phyloP scores from a whole-genome alignment of 2,888 invertebrate species.

The Opisthograptis luteolata region DNA sequence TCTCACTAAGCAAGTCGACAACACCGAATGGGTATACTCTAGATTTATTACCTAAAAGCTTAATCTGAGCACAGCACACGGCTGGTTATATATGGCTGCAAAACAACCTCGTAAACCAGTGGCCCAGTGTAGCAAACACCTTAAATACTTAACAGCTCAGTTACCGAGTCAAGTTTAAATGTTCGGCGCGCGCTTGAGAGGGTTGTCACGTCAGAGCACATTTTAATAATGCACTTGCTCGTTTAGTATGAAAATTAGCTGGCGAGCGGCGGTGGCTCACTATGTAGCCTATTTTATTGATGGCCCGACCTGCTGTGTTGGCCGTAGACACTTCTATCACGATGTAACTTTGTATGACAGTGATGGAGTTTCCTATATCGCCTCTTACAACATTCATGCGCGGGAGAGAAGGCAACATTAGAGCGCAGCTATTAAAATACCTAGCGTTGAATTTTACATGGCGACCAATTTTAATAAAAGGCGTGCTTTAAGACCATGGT shows the following conservation, averaged over 20 bases:
- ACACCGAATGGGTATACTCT: conserved; percentile 11
- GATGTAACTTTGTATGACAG: not conserved
- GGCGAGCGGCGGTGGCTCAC: conserved; percentile 56
- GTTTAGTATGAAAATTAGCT: conserved; percentile 83
- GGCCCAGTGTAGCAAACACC: conserved; percentile 58
- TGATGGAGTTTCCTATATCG: not conserved
- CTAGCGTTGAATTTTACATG: too few species aligned
- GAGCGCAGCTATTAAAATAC: not conserved
- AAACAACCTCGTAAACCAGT: conserved; percentile 51
- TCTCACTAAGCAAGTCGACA: conserved; percentile 11
- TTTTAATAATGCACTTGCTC: conserved; percentile 82
- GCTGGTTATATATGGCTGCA: conserved; percentile 38
- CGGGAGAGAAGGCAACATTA: too few species aligned
- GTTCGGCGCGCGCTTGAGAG: conserved; percentile 60
- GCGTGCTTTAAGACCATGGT: too few species aligned
- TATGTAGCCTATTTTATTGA: conserved; percentile 68
- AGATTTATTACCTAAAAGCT: conserved; percentile 35
- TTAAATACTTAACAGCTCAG: conserved; percentile 68
- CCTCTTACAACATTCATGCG: too few species aligned
- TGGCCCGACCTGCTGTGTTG: conserved; percentile 42
- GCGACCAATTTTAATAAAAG: too few species aligned
- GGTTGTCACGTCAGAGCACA: conserved; percentile 72
- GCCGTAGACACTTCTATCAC: conserved; percentile 29
- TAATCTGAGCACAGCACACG: conserved; percentile 31
- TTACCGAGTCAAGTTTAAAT: conserved; percentile 70